phyloP scores from a whole-genome alignment of 2,113 vertebrate genomes.

The Genyomyrus donnyi region DNA sequence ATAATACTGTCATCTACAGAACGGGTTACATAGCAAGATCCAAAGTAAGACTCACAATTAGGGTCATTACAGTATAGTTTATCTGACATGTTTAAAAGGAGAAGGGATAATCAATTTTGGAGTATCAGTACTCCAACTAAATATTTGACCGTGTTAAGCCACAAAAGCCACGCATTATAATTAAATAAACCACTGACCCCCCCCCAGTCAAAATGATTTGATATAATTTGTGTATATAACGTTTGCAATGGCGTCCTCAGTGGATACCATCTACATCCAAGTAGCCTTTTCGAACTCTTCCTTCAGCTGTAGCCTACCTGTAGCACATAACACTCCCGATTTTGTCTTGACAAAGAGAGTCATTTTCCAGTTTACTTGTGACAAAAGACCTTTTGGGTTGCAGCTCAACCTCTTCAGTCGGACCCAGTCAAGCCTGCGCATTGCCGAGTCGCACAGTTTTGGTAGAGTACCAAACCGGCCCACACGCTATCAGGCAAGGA shows the following conservation, averaged over 20 bases:
- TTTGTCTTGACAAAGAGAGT: neutral
- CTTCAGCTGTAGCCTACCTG: neutral
- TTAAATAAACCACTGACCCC: neutral
- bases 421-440: slow-evolving; percentile 72
- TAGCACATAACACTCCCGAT: neutral
- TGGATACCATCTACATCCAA: neutral
- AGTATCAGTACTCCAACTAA: neutral
- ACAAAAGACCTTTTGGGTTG: slow-evolving; percentile 44
- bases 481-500: slow-evolving; percentile 75
- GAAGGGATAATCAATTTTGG: neutral
- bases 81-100: neutral
- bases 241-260: neutral
- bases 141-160: neutral
- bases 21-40: neutral
- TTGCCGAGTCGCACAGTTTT: slow-evolving; percentile 78
- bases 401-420: slow-evolving; percentile 72
- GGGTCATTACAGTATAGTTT: neutral
- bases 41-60: neutral
- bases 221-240: neutral
- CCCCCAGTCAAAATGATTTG: neutral
- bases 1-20: neutral
- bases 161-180: neutral
- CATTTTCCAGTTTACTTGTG: neutral
- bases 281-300: neutral
- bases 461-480: slow-evolving; percentile 82